Evolutionary conservation across 1,140 invertebrate genomes (phyloP).

Genomic region (Penaeus indicus): DNA sequence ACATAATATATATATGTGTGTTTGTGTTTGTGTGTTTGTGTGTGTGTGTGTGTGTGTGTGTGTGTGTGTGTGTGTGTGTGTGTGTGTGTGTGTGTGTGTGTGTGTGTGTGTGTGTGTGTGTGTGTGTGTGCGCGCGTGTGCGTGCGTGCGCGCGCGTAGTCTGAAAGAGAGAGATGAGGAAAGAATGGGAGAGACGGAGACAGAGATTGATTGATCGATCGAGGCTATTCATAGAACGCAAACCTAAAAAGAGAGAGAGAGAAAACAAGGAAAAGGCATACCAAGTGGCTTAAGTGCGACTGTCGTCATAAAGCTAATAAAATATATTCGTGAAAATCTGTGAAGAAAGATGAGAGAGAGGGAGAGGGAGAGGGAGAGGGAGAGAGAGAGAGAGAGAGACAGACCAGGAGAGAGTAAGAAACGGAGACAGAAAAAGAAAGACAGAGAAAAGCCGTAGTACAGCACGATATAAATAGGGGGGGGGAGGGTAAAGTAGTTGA

Average conservation of each 20-base stretch:
- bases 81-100: background rate
- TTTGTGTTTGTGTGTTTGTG: background rate
- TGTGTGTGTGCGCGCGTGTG: background rate
- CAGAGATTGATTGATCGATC: too few species aligned
- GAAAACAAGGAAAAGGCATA: too few species aligned
- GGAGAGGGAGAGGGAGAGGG: background rate
- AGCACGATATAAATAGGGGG: background rate
- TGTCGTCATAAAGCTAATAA: too few species aligned
- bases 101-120: background rate
- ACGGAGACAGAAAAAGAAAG: background rate
- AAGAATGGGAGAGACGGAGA: background rate
- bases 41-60: background rate
- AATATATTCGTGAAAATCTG: too few species aligned
- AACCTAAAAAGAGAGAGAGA: too few species aligned
- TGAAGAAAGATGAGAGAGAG: background rate
- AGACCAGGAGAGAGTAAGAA: background rate
- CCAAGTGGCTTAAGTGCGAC: too few species aligned
- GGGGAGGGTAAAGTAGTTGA: too few species aligned
- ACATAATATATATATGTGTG: too few species aligned
- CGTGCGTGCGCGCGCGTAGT: background rate
- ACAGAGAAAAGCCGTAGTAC: too few species aligned
- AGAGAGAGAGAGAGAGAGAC: slow-evolving; percentile 6
- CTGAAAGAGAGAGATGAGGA: slow-evolving; percentile 2
- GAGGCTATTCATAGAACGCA: too few species aligned
- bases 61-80: background rate